phyloP scores from a whole-genome alignment of 2,797 vertebrate genomes.

The Leptoclinus maculatus region DNA sequence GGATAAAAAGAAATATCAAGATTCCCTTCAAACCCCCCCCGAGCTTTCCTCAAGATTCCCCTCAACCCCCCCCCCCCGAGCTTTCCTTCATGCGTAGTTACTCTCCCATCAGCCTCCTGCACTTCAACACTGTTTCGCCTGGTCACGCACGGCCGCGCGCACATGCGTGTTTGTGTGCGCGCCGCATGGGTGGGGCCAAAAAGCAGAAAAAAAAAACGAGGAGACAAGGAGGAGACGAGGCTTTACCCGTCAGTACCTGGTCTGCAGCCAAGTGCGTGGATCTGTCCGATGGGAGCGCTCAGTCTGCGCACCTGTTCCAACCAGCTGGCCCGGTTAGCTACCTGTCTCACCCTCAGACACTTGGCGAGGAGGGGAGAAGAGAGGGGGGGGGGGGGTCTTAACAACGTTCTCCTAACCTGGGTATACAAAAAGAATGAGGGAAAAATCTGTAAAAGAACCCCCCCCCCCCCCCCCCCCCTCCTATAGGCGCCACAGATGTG shows the following conservation, averaged over 20 bases:
- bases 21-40: constrained; percentile 27
- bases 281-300: constrained; percentile 89
- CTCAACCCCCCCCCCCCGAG: constrained; percentile 28
- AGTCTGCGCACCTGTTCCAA: constrained; percentile 94
- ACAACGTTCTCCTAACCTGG: not conserved
- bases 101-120: constrained; percentile 64
- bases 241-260: constrained; percentile 90
- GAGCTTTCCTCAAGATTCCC: constrained; percentile 40
- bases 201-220: not conserved
- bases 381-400: not conserved
- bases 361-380: not conserved
- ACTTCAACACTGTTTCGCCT: constrained; percentile 66
- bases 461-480: constrained; percentile 36
- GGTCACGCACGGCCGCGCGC: constrained; percentile 64
- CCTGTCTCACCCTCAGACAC: constrained; percentile 86
- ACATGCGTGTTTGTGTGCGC: constrained; percentile 12
- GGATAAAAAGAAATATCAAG: constrained; percentile 36
- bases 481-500: constrained; percentile 87
- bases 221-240: constrained; percentile 22
- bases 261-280: constrained; percentile 90
- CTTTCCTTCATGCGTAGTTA: constrained; percentile 66
- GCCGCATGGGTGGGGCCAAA: not conserved
- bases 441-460: constrained; percentile 15
- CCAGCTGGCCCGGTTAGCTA: constrained; percentile 91
- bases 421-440: not conserved